Base-by-base conservation (phyloP, 2,113 vertebrate species). In the Entomyzon cyanotis region DNA sequence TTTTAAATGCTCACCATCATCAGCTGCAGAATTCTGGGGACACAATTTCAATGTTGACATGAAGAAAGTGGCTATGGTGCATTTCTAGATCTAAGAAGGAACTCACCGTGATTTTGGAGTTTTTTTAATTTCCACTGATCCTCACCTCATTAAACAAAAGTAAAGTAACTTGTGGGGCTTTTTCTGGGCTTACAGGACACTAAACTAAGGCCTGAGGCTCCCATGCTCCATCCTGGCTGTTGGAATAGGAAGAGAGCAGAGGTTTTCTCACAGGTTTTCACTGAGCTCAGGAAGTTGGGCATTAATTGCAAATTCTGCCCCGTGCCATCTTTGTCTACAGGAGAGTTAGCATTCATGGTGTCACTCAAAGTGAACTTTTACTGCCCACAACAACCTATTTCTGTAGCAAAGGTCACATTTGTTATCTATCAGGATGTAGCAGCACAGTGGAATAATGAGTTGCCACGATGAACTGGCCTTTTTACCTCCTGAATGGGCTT, bases 401-500 rank as follows among this genome's bases (percentile, higher is more conserved):
- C 84, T 91, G 62, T 80, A 73, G 73, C 83, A 93, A 97, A 97
- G 93, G 93, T 95, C 88, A 94, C 70, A 84, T 95, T 96, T 97
- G 92, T 93, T 97, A 91, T 96, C 94, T 93, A 89, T 95, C 94
- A 94, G 69, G 94, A 90, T 95, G 96, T 91, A 90, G 87, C 90
- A 89, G 90, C 81, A 90, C 68, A 90, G 90, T 75, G 89, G 94
- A 97, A 95, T 95, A 97, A 95, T 95, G 96, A 97, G 94, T 94
- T 94, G 85, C 93, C 92, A 88, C 68, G 68, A 93, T 78, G 68
- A 39, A 69, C 89, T 94, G 94, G 95, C 96, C 96, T 97, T 95
- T 97, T 89, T 95, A 83, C 87, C 90, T 97, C 89, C 90, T 87
- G 90, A 97, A 97, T 91, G 92, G 96, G 94, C 94, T 96, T 96